phyloP scores from a whole-genome alignment of 1,140 invertebrate species.

The Apocrypta bakeri region DNA sequence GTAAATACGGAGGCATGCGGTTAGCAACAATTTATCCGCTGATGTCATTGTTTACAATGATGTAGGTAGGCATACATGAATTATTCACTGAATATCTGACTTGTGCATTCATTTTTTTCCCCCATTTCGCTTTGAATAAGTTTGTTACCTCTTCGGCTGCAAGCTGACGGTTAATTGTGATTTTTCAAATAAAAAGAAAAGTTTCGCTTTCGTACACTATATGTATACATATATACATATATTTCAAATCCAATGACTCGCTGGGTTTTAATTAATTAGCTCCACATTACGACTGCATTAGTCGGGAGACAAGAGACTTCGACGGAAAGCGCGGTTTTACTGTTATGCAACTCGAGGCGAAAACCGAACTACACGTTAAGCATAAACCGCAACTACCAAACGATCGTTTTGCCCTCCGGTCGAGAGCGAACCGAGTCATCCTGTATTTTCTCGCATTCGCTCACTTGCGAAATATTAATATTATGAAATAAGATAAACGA shows the following conservation, averaged over 20 bases:
- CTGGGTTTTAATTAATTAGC: neutral
- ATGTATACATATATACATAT: too few species aligned
- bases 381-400: neutral
- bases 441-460: neutral
- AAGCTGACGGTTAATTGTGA: too few species aligned
- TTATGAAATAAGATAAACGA: conserved; percentile 46
- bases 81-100: too few species aligned
- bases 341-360: neutral
- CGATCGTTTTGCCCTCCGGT: neutral
- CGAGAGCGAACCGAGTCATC: neutral
- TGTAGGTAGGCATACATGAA: too few species aligned
- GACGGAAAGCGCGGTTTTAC: neutral
- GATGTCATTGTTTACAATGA: neutral
- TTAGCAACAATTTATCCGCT: neutral
- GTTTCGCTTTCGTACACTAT: too few species aligned
- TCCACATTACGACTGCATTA: neutral
- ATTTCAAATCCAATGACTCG: too few species aligned
- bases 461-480: conserved; percentile 38
- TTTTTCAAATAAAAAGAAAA: too few species aligned
- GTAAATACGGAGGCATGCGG: neutral
- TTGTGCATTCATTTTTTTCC: too few species aligned
- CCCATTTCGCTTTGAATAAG: too few species aligned
- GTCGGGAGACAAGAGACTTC: too few species aligned
- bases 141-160: too few species aligned
- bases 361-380: neutral